Evolutionary conservation across 1,140 invertebrate genomes (phyloP), one percentile per base, ranked within the genome.

Genomic region (Drosophila mojavensis): DNA sequence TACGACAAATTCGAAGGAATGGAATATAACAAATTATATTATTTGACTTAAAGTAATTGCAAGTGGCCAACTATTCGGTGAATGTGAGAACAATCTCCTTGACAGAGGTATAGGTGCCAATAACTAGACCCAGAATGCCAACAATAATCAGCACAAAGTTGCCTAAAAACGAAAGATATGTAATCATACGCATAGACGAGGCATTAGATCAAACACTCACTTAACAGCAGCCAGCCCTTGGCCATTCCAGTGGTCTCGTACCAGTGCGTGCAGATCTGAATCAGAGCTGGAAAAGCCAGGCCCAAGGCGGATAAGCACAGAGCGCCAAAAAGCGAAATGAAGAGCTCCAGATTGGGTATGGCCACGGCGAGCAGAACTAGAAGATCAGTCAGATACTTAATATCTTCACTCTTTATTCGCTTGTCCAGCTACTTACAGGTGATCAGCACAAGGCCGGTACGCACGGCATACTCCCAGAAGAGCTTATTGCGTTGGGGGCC

Each of bases 301-400:
- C 97, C 97, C 24, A 98, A 93, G 0, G 96, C 96, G 7, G 97
- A 97, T 6, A 97, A 94, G 72, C 96, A 96, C 0, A 98, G 93
- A 0, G 98, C 97, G 28, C 98, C 98, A 79, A 98, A 96, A 39
- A 98, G 93, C 0, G 97, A 97, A 66, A 99, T 98, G 92, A 98
- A 96, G 4, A 98, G 93, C 53, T 98, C 97, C 75, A 99, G 93
- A 77, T 97, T 94, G 1, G 97, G 97, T 55, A 98, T 95, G 1
- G 95, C 94, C 5, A 96, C 94, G 4, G 97, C 97, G 71, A 98
- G 91, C 11, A 94, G 90, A 93, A 97, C 97, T 98, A 91, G 3
- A 94, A 93, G 11, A 15, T 0, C 64, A 77, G 20, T 33, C 5
- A 50, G 26, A 63, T 10, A 58, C 17, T 45, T 10, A 47, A 3